Conservation (phyloP, 2,113 vertebrate species). For the Dromas ardeola region DNA sequence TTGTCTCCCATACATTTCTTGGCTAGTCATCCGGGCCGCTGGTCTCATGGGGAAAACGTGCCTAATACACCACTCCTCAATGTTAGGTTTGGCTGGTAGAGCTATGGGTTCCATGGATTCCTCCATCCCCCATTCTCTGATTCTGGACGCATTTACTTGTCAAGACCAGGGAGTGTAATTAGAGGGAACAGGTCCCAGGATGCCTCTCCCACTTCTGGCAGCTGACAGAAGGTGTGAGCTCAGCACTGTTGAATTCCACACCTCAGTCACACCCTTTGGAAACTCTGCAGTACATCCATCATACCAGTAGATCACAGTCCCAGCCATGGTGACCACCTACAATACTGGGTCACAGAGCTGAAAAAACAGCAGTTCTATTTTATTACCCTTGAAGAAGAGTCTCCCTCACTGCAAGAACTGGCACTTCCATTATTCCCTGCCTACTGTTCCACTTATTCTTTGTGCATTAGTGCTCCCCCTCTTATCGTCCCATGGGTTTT, state of each 20-base stretch:
- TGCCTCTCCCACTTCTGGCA: constrained; percentile 42
- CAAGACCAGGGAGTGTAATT: constrained; percentile 50
- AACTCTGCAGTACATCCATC: neutral
- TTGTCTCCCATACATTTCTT: neutral
- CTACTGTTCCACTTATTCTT: neutral
- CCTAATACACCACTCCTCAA: neutral
- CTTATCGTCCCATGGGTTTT: neutral
- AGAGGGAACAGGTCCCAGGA: constrained; percentile 42
- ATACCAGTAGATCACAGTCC: neutral
- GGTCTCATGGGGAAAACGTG: neutral
- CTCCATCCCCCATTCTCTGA: neutral
- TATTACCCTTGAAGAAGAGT: neutral
- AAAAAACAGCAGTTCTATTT: neutral
- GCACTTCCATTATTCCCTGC: neutral
- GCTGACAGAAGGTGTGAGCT: constrained; percentile 41
- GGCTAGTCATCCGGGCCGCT: neutral
- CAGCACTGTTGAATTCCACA: constrained; percentile 37
- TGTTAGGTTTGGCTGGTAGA: neutral
- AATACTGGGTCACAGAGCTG: neutral
- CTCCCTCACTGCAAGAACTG: neutral
- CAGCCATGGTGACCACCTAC: neutral
- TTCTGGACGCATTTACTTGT: constrained; percentile 22
- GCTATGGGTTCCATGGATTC: neutral
- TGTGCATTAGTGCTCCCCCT: neutral
- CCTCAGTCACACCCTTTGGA: constrained; percentile 43